Base-by-base conservation (phyloP, 1,140 invertebrate species). In the Frieseomelitta varia region DNA sequence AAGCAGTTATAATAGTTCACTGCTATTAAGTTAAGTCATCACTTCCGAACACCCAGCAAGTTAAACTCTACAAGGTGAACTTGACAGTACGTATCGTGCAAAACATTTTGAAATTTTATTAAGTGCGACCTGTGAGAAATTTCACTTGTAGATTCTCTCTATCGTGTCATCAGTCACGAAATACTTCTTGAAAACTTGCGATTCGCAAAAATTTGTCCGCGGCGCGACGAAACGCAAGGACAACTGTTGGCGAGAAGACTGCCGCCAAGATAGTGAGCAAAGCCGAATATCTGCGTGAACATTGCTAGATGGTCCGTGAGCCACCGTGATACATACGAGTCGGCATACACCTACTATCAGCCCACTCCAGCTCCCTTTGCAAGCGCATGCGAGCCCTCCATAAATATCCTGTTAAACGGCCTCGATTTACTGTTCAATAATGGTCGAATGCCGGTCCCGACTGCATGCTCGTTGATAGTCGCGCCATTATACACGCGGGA, bases 381-480 rank as follows among this genome's bases (percentile, higher is more conserved):
- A 65, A 61, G 84, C 84, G 89, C 90, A 58, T 75, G 72, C 77
- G 67, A 85, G 74, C 81, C 77, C 75, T 78, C 89, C 93, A 94
- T 94, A 94, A 94, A 94, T 94, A 94, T 93, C 91, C 82, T 81
- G 92, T 90, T 92, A 92, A 93, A 92, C 90, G 91, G 90, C 78
- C 89, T 93, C 92, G 91, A 91, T 93, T 94, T 93, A 93, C 90
- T 88, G 88, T 92, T 91, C 91, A 92, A 93, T 93, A 93, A 92
- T 92, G 90, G 82, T 79, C 81, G 91, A 92, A 90, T 91, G 93
- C 92, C 90, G 87, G 39, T 67, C 39, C 8, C 73, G 89, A 90
- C 90, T 91, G 88, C 87, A 83, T 84, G 72, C 87, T 81, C 79
- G 82, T 91, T 88, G 88, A 88, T 91, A 91, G 91, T 87, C 86